Conservation (phyloP, 2,113 vertebrate species). For the Euleptes europaea region DNA sequence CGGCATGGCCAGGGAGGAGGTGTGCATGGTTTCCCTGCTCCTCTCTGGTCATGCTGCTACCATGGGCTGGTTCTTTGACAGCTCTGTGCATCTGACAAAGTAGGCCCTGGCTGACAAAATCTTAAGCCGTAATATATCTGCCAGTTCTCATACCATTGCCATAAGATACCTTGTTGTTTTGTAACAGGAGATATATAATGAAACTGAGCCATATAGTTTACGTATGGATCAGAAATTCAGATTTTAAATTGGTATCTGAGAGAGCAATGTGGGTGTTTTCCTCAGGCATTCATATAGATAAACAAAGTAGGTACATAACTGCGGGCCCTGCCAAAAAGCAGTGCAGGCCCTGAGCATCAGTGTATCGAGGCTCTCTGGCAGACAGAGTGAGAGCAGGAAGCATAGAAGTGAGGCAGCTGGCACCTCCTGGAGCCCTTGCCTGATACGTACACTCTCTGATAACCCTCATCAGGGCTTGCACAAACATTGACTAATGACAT, state of each 20-base stretch:
- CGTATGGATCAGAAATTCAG: not conserved
- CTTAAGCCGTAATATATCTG: not conserved
- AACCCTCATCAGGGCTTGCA: not conserved
- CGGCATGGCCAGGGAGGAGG: no score
- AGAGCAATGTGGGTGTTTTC: not conserved
- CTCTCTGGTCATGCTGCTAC: no score
- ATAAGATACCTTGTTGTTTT: not conserved
- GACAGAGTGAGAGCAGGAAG: not conserved
- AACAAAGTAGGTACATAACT: not conserved
- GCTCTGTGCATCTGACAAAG: not conserved
- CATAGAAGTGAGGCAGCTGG: not conserved
- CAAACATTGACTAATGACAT: not conserved
- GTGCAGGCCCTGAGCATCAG: not conserved
- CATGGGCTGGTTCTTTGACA: no score
- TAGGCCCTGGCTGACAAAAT: not conserved
- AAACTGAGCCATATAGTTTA: not conserved
- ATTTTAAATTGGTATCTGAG: not conserved
- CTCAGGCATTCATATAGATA: not conserved
- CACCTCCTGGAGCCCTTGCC: not conserved
- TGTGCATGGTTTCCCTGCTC: no score
- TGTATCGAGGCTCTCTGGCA: not conserved
- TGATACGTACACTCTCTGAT: not conserved
- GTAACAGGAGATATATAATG: not conserved
- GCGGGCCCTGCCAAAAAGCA: not conserved
- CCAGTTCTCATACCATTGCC: not conserved